Evolutionary conservation across 2,888 invertebrate species (phyloP), one percentile per base, ranked within the genome.

Genomic region (Rhodophaea formosa): DNA sequence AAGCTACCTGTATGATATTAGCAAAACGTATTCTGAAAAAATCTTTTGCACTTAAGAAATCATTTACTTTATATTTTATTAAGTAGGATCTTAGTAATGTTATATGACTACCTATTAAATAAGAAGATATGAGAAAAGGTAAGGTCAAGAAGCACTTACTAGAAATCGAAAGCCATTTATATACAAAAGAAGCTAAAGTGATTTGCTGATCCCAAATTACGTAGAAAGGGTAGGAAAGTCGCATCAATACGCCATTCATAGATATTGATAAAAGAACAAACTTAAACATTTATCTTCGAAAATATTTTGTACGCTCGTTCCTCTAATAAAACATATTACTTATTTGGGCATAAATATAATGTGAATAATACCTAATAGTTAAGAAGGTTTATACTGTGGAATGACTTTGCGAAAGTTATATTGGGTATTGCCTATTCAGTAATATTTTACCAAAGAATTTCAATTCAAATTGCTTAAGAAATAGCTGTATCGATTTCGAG

Each of bases 181-280:
- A 67, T 71, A 71, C 72, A 71, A 70, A 68, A 72, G 62, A 68
- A 2, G 68, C 67, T 67, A 67, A 72, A 68, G 68, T 71, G 72
- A 73, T 72, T 72, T 71, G 64, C 68, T 63, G 72, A 67, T 69
- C 68, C 72, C 64, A 73, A 70, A 73, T 74, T 72, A 72, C 68
- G 52, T 32, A 57, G 62, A 62, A 62, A 64, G 65, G 58, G 58
- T 60, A 56, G 57, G 46, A 51, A 58, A 52, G 60, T 47, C 59
- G 58, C 17, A 56, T 53, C 53, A n/a, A 57, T 53, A 53, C 56
- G 23, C 23, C n/a, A 49, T 49, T 39, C 12, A 39, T 39, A n/a
- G 10, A n/a, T 1, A 12, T 6, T 10, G 39, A 39, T 39, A 10
- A 10, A 12, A 39, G 12, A 39, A 39, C 12, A 39, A 12, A 1